Conservation (phyloP, 2,113 vertebrate species). For the Prinia subflava region DNA sequence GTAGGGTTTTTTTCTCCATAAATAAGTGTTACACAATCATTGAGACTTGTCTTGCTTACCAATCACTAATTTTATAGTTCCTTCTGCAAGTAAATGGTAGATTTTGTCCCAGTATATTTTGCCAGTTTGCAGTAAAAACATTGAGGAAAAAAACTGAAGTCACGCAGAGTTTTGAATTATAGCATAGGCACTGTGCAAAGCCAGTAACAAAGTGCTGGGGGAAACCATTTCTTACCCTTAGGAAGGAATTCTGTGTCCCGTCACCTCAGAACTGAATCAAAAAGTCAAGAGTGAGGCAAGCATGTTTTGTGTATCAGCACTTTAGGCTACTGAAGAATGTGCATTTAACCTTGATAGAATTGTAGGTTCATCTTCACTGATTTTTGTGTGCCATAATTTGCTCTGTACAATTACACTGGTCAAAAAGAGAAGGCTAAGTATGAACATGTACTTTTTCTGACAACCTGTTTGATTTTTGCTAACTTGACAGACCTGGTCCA, state of each 20-base stretch:
- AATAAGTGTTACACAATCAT: background rate
- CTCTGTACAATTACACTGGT: background rate
- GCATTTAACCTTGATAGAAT: background rate
- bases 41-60: background rate
- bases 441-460: background rate
- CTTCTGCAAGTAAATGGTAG: background rate
- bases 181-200: background rate
- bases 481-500: conserved; percentile 81
- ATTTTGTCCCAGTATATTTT: background rate
- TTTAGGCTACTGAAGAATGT: background rate
- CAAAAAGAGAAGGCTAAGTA: background rate
- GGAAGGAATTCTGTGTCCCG: background rate
- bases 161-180: background rate
- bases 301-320: background rate
- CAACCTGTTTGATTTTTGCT: background rate
- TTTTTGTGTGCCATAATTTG: background rate
- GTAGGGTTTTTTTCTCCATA: background rate
- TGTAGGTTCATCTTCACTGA: background rate
- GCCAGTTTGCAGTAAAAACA: background rate
- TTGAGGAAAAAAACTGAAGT: background rate
- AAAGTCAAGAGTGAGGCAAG: background rate
- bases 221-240: background rate
- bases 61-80: background rate
- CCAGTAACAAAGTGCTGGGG: background rate
- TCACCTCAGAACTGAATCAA: background rate